phyloP scores from a whole-genome alignment of 92 coral and sea anemone species.

The Nematostella vectensis region DNA sequence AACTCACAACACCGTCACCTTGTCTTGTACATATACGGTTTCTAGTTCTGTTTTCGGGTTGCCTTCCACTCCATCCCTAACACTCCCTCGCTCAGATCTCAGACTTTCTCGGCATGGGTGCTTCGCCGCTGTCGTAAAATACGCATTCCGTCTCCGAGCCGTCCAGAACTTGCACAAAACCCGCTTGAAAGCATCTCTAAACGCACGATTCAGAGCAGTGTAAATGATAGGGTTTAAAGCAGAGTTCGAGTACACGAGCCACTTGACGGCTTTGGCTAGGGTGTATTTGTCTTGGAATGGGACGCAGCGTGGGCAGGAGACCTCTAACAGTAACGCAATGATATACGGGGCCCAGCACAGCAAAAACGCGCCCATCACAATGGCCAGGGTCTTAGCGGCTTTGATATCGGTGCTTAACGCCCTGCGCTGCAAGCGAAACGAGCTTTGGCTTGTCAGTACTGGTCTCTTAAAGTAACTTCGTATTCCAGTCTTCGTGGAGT shows the following conservation, averaged over 20 bases:
- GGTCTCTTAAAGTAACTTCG: slow-evolving; percentile 12
- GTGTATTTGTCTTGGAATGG: slow-evolving; percentile 6
- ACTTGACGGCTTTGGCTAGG: slow-evolving; percentile 41
- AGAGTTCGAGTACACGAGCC: slow-evolving; percentile 83
- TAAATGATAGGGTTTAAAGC: slow-evolving; percentile 76
- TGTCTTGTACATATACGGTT: neutral
- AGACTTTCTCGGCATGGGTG: neutral
- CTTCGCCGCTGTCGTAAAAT: neutral
- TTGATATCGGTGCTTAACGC: slow-evolving; percentile 57
- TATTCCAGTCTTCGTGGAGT: neutral
- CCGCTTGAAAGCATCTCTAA: slow-evolving; percentile 63
- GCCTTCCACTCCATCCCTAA: neutral
- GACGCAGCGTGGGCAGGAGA: slow-evolving; percentile 38
- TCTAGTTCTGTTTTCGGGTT: neutral
- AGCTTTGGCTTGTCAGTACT: slow-evolving; percentile 44
- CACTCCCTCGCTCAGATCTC: neutral
- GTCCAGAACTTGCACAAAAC: slow-evolving; percentile 50
- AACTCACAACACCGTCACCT: neutral
- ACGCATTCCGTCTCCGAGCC: neutral
- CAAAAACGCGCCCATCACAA: slow-evolving; percentile 79
- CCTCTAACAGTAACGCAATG: slow-evolving; percentile 31
- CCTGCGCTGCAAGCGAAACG: slow-evolving; percentile 40
- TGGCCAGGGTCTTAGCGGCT: slow-evolving; percentile 77
- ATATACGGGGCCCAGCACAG: slow-evolving; percentile 81
- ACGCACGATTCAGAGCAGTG: slow-evolving; percentile 56